Evolutionary conservation across 1,140 invertebrate genomes (phyloP).

Genomic region (Drosophila erecta): DNA sequence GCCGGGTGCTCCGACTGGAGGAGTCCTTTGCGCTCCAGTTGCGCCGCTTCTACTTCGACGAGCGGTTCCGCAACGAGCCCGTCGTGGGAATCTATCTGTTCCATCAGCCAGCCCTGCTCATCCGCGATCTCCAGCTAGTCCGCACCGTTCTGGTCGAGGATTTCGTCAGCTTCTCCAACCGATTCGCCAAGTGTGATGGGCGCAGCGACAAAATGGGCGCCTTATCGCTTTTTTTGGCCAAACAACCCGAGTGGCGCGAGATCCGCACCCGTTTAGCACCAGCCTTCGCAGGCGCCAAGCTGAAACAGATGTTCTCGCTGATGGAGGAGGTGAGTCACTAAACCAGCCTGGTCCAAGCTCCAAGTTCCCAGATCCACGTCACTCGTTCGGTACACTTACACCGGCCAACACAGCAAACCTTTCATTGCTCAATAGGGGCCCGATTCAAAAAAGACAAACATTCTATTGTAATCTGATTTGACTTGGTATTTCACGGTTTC

Average conservation of each 20-base stretch:
- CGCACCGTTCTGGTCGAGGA: conserved; percentile 86
- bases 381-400: neutral
- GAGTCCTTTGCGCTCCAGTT: conserved; percentile 74
- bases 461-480: no score
- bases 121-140: conserved; percentile 86
- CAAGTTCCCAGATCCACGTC: neutral
- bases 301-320: conserved; percentile 87
- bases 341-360: neutral
- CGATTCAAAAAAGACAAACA: neutral
- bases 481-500: no score
- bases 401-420: neutral
- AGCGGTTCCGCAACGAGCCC: conserved; percentile 70
- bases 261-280: conserved; percentile 86
- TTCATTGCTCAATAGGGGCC: neutral
- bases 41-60: conserved; percentile 73
- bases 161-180: conserved; percentile 84
- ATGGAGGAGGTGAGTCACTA: conserved; percentile 84
- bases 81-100: conserved; percentile 85
- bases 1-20: conserved; percentile 70
- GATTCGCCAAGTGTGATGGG: conserved; percentile 69
- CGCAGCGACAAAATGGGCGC: conserved; percentile 73
- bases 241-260: conserved; percentile 85
- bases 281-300: conserved; percentile 86
- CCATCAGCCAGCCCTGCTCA: conserved; percentile 85
- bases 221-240: conserved; percentile 77